Base-by-base conservation (phyloP, 2,113 vertebrate genomes). In the Antechinus flavipes region DNA sequence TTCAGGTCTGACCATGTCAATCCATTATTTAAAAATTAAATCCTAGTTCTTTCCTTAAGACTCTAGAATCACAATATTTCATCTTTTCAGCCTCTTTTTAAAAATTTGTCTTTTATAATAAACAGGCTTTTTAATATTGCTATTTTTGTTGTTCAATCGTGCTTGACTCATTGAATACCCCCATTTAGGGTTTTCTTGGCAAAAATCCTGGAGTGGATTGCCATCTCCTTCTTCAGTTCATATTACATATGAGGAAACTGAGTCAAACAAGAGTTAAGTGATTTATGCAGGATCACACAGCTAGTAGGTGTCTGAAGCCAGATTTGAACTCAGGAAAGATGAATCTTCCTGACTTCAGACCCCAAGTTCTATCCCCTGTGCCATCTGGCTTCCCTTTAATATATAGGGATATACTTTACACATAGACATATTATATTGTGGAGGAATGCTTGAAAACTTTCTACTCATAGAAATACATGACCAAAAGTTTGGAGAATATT, bases 121-220 rank as follows among this genome's bases (percentile, higher is more conserved):
- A 5, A 35, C 3, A 16, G 6, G 1, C 16, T 76, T 76, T 35
- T 76, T 42, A 76, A 76, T 22, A 22, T 76, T 14, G 14, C 16
- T 76, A 76, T 76, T 76, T 42, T 76, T 76, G 35, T 42, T 76
- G 35, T 42, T n/a, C 68, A 42, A 14, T 42, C 19, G 35, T 35
- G 12, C 0, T 3, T 0, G 2, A n/a, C 61, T 68, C 3, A 8
- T 35, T 16, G 26, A 52, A 52, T 27, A 1, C 11, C 58, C 1
- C 12, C 12, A 68, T 68, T 35, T 68, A 11, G 27, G 12, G 12
- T 35, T 68, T 68, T 76, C 35, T 42, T 19, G 35, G 35, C 4
- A 42, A 42, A 76, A 1, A 42, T 42, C n/a, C 14, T 76, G 35
- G 68, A 76, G 16, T 42, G 1, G 68, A 42, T 76, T 76, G 35